These are phyloP conservation scores for Hylaea fasciaria DNA, from an alignment of 2,888 invertebrate genomes.

Conservation along the genomic window DNA sequence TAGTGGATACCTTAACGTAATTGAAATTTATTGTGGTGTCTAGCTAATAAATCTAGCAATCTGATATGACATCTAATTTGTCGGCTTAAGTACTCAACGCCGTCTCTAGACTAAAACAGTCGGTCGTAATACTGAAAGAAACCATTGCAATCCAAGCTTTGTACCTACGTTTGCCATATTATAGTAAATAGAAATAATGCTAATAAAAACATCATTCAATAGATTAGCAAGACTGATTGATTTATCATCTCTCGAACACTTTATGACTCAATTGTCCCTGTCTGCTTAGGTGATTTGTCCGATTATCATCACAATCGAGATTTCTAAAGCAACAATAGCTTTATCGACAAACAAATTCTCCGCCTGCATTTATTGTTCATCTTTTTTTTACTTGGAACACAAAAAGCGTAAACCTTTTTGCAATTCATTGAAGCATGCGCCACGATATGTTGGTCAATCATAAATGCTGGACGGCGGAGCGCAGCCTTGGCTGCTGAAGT, in stretches of 20 bases:
- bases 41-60: constrained; percentile 13
- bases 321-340: constrained; percentile 7
- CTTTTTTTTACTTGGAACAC: constrained; percentile 8
- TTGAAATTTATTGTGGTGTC: constrained; percentile 1
- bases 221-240: neutral
- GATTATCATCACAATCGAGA: constrained; percentile 2
- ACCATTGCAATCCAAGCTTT: constrained; percentile 10
- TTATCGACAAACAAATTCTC: constrained; percentile 1
- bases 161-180: neutral
- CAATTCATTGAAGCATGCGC: constrained; percentile 45
- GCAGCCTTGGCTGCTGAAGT: constrained; percentile 48
- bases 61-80: constrained; percentile 6
- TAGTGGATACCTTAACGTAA: constrained; percentile 1
- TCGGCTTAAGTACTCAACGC: constrained; percentile 7
- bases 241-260: constrained; percentile 6
- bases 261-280: constrained; percentile 6
- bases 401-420: constrained; percentile 38
- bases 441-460: constrained; percentile 45
- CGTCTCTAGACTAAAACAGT: constrained; percentile 18
- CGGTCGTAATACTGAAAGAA: neutral
- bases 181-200: constrained; percentile 8
- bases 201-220: constrained; percentile 12
- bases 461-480: constrained; percentile 40
- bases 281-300: neutral
- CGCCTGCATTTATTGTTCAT: neutral